A percentile compares a stretch with the other conserved stretches of the same genome.
These are phyloP conservation scores for Ganaspis sp. DNA, from an alignment of 1,140 invertebrate species.

Conservation along the genomic window DNA sequence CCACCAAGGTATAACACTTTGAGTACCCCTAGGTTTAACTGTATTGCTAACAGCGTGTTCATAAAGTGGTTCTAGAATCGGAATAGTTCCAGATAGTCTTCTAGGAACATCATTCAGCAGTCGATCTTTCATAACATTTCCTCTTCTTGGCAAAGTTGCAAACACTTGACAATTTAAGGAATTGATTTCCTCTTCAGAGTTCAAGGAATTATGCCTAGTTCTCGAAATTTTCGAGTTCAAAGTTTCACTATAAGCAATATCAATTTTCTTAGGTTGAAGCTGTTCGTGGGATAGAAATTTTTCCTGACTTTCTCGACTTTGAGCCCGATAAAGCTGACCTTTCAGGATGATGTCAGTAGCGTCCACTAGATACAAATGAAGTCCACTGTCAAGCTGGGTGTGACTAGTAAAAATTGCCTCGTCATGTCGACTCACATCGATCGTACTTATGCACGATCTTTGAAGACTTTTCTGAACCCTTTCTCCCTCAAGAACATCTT, in stretches of 20 bases:
- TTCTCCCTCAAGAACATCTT: conserved; percentile 64
- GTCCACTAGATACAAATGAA: conserved; percentile 57
- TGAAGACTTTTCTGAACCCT: conserved; percentile 42
- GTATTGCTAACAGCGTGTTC: conserved; percentile 73
- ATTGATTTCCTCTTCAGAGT: conserved; percentile 46
- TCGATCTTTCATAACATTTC: conserved; percentile 44
- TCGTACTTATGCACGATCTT: conserved; percentile 52
- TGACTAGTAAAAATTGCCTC: neutral
- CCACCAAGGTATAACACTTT: conserved; percentile 86
- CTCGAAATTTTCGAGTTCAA: conserved; percentile 36
- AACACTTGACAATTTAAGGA: conserved; percentile 41
- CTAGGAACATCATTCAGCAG: conserved; percentile 55
- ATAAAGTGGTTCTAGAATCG: conserved; percentile 72
- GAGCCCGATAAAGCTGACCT: conserved; percentile 49
- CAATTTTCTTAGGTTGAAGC: neutral
- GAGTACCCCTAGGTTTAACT: conserved; percentile 62
- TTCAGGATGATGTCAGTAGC: conserved; percentile 67
- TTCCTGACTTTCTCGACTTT: conserved; percentile 3
- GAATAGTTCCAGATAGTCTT: conserved; percentile 67
- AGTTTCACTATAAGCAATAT: conserved; percentile 16
- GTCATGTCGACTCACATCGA: conserved; percentile 50
- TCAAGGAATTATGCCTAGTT: conserved; percentile 61
- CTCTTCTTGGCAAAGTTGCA: conserved; percentile 67
- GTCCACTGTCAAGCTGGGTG: neutral
- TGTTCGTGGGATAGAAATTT: neutral